Base-by-base conservation (phyloP, 2,113 vertebrate genomes). In the Capreolus pygargus region DNA sequence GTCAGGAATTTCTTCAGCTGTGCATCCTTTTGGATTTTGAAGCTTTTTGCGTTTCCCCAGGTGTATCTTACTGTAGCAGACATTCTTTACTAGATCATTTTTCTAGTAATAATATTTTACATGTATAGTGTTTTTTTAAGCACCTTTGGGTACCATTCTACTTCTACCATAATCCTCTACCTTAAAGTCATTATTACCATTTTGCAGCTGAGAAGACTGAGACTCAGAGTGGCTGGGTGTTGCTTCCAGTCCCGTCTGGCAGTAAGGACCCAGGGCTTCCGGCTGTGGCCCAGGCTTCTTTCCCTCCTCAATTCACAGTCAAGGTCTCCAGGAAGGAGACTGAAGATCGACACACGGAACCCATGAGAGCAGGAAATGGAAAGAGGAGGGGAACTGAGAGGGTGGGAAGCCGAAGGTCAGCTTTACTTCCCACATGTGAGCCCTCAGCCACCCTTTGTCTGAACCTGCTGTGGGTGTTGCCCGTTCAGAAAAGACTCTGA, bases 281-380 rank as follows among this genome's bases (percentile, higher is more conserved):
- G 85, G 61, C 21, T 93, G 19, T 88, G 43, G 85, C 88, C 47
- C 21, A 92, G 50, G 12, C 15, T 16, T 30, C 13, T 61, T 70
- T 86, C 19, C 8, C 39, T 92, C 36, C 5, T 14, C 30, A 95
- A 21, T 39, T 78, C 27, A n/a, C 78, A 33, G 1, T 28, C 54
- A 43, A 17, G 92, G 7, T 17, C 30, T 85, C 5, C 6, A 6
- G 47, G 50, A 50, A 95, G 60, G 85, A 61, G 36, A 25, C 27
- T 28, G 70, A 28, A 6, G 50, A 25, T 25, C 17, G 23, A 30
- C 2, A 17, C 21, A 30, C 0, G 4, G 60, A 0, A 8, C 57
- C 39, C 58, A 28, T 47, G 17, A 95, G 4, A n/a, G 13, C 13
- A 58, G 74, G 36, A 28, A 84, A 33, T 6, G 14, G 47, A 78